A percentile compares a stretch with the other conserved stretches of the same genome.
Evolutionary conservation across 2,888 invertebrate species (phyloP).

Genomic region (Catocala sponsa): DNA sequence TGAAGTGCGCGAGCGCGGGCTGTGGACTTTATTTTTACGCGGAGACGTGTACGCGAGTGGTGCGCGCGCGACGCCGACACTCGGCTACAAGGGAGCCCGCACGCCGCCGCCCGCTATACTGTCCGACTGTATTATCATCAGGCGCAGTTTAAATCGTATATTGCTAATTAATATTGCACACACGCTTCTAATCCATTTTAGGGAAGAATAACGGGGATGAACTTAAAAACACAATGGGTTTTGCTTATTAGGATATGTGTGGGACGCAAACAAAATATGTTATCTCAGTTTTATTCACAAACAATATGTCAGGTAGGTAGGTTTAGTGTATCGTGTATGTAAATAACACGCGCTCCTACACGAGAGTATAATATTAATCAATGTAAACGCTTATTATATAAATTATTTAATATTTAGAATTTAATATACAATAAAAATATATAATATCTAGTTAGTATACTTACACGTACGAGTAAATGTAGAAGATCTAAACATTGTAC

Average conservation of each 20-base stretch:
- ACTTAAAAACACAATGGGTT: conserved; percentile 73
- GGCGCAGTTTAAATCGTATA: conserved; percentile 72
- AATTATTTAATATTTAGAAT: no score
- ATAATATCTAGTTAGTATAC: no score
- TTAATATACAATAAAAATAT: no score
- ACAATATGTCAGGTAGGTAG: conserved; percentile 20
- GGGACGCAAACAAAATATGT: conserved; percentile 61
- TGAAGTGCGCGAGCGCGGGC: conserved; percentile 84
- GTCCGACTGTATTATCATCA: conserved; percentile 75
- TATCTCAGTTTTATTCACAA: conserved; percentile 39
- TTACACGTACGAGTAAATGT: no score
- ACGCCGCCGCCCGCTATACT: conserved; percentile 66
- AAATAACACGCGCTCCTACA: not conserved
- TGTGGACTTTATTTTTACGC: conserved; percentile 87
- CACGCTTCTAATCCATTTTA: conserved; percentile 75
- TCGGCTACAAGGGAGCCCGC: conserved; percentile 76
- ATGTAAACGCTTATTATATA: no score
- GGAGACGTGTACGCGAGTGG: conserved; percentile 83
- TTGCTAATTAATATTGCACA: conserved; percentile 84
- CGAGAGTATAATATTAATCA: no score
- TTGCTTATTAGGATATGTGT: conserved; percentile 64
- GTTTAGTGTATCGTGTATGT: not conserved
- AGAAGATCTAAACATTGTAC: no score
- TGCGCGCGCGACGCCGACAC: conserved; percentile 75
- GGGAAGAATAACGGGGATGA: conserved; percentile 79